Conservation (phyloP, 2,797 vertebrate genomes). For the Enteromius argenteus region DNA sequence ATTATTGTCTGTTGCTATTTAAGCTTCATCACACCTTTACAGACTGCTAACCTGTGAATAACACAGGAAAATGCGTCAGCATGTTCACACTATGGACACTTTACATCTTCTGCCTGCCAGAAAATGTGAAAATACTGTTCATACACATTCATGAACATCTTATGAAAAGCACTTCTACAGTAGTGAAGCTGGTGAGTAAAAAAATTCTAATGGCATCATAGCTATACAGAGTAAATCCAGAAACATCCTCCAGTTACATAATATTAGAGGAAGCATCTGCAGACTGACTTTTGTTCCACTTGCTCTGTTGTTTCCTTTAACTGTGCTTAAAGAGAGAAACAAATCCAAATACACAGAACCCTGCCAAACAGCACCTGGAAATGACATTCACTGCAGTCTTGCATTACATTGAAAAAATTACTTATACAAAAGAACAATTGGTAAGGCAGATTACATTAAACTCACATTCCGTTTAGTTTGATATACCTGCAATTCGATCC, state of each 20-base stretch:
- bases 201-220: not conserved
- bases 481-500: slow-evolving; percentile 32
- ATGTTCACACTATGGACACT: not conserved
- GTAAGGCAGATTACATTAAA: slow-evolving; percentile 4
- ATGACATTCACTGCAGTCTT: slow-evolving; percentile 1
- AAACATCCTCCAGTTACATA: slow-evolving; percentile 52
- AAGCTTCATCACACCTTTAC: not conserved
- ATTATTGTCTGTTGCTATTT: not conserved
- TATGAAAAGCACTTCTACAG: not conserved
- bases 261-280: slow-evolving; percentile 59
- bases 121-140: not conserved
- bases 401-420: slow-evolving; percentile 14
- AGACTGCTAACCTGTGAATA: not conserved
- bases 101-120: not conserved
- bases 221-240: slow-evolving; percentile 28
- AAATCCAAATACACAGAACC: slow-evolving; percentile 3
- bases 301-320: slow-evolving; percentile 55
- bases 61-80: not conserved
- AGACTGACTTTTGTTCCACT: slow-evolving; percentile 48
- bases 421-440: slow-evolving; percentile 25
- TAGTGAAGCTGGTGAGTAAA: not conserved
- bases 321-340: slow-evolving; percentile 30
- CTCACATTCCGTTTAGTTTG: not conserved
- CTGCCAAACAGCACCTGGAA: slow-evolving; percentile 34
- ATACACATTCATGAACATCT: not conserved